Evolutionary conservation across 2,113 vertebrate species (phyloP).

Genomic region (Meles meles): DNA sequence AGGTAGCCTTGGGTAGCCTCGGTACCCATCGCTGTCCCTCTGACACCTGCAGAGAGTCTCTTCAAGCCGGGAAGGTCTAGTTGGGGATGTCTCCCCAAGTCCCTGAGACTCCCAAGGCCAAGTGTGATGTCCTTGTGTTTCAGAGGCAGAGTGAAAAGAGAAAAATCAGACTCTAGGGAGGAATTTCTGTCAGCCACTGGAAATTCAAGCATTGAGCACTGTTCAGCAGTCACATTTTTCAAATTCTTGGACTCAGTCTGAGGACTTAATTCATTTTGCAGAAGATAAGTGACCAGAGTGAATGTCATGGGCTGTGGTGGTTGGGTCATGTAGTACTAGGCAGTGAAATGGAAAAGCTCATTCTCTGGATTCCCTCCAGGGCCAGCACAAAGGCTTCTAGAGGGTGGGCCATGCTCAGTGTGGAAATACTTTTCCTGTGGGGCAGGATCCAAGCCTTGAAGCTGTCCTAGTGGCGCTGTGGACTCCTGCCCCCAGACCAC

Average conservation of each 20-base stretch:
- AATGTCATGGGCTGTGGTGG: background rate
- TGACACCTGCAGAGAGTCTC: background rate
- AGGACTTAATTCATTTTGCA: background rate
- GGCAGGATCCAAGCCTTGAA: background rate
- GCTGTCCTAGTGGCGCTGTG: fast-evolving
- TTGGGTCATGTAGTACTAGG: background rate
- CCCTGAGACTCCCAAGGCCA: background rate
- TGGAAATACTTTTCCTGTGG: background rate
- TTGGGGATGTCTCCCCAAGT: too few relatives aligned
- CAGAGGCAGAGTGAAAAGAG: background rate
- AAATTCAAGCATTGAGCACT: background rate
- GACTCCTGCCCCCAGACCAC: background rate
- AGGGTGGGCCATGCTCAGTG: background rate
- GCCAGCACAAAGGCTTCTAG: background rate
- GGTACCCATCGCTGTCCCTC: background rate
- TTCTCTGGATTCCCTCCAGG: background rate
- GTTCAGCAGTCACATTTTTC: background rate
- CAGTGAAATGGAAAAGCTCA: background rate
- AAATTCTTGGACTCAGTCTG: background rate
- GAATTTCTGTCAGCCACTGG: background rate
- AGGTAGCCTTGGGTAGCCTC: background rate
- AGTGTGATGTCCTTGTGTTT: background rate
- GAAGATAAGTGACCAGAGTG: background rate
- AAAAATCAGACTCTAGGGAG: background rate
- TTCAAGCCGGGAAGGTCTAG: background rate